Percentiles rank a stretch among this genome's conserved stretches.
phyloP scores from a whole-genome alignment of 2,113 vertebrate genomes.

The Orthonyx spaldingii region DNA sequence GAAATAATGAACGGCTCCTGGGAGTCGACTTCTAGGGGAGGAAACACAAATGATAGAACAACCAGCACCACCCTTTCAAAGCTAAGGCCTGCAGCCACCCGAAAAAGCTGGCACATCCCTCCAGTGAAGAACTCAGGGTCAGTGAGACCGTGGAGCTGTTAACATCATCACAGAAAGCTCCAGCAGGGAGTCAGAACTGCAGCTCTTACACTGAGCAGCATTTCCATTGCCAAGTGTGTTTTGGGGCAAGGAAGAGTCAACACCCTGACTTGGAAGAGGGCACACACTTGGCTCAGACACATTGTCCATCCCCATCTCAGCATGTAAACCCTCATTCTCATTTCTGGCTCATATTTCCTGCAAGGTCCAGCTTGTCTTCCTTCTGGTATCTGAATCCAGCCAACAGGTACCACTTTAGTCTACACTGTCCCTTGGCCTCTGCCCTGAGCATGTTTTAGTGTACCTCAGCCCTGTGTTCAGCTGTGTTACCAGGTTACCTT shows the following conservation, averaged over 20 bases:
- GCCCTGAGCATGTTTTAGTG: background rate
- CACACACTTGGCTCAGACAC: background rate
- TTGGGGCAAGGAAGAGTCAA: background rate
- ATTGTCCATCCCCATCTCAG: background rate
- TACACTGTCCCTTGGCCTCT: background rate
- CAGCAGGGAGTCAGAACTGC: background rate
- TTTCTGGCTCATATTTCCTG: background rate
- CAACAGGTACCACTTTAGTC: background rate
- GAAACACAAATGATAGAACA: background rate
- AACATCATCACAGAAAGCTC: background rate
- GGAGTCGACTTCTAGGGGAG: background rate
- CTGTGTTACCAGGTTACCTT: background rate
- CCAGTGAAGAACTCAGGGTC: background rate
- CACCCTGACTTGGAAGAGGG: background rate
- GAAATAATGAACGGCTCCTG: background rate
- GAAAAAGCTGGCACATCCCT: background rate
- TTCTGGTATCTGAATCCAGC: background rate
- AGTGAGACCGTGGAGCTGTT: background rate
- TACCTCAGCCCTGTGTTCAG: background rate
- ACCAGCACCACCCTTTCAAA: background rate
- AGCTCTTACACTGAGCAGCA: background rate
- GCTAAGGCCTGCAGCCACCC: background rate
- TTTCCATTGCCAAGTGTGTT: background rate
- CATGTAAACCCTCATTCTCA: background rate
- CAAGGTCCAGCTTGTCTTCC: background rate